Base-by-base conservation (phyloP, 2,113 vertebrate genomes). In the Phyllopteryx taeniolatus region DNA sequence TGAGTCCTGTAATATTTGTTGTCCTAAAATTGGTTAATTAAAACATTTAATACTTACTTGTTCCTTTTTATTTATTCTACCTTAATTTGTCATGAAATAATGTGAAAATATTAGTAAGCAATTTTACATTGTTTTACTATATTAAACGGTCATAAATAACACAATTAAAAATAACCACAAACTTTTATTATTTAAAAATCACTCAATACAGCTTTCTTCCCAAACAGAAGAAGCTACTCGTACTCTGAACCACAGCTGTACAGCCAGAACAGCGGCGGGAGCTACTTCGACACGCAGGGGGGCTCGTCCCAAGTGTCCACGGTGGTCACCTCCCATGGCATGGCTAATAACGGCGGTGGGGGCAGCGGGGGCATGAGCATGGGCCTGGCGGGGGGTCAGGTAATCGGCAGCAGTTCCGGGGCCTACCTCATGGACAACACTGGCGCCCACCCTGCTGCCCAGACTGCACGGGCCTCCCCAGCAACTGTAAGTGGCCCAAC, bases 211-310 rank as follows among this genome's bases (percentile, higher is more conserved):
- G 19, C 17, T 63, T 15, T 71, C 70, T 31, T 68, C 46, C 85
- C 70, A 42, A 77, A 90, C 71, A 99, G 97, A 91, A 95, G 96
- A 79, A 91, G 95, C 0, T 99, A 98, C 71, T 89, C 96, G 0
- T 99, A 99, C 91, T 91, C 94, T 0, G 98, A 99, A 85, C 94
- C 97, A 2, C 96, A 96, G 93, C 92, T 99, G 81, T 99, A 97
- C 66, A 93, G 94, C 70, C 94, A 97, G 81, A 96, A 96, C 94
- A 93, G 94, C 9, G 88, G 94, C 0, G 92, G 96, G 1, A 95
- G 92, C 84, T 99, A 98, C 88, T 99, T 99, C 10, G 97, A 99
- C 84, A 90, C 95, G 0, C 95, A 95, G 51, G 95, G 94, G 72
- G 93, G 94, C 47, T 93, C 94, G 1, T 89, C 95, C 43, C 96